Conservation (phyloP, 2,888 invertebrate species). For the Callyntrura sp. region DNA sequence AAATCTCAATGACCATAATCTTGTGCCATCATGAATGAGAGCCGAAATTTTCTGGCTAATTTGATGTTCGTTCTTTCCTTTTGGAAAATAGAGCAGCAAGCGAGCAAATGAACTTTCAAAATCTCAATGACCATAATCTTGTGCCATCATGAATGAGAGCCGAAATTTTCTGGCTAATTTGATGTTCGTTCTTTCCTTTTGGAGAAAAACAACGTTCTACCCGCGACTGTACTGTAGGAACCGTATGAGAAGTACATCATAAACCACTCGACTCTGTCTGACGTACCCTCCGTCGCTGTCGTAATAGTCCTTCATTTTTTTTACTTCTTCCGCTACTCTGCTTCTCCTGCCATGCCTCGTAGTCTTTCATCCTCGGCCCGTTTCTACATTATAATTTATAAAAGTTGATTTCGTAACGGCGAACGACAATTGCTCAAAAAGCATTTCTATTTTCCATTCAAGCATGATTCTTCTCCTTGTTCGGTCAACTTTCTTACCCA, state of each 20-base stretch:
- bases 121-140: conserved; percentile 57
- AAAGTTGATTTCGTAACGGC: conserved; percentile 54
- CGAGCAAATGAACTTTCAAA: conserved; percentile 57
- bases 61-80: conserved; percentile 46
- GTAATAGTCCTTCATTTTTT: conserved; percentile 31
- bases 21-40: conserved; percentile 39
- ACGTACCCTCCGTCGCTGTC: background rate
- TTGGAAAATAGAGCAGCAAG: background rate
- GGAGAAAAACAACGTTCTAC: background rate
- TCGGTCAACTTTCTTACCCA: conserved; percentile 60
- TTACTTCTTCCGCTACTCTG: conserved; percentile 21
- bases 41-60: conserved; percentile 66
- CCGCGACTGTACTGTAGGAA: background rate
- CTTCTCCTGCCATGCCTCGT: background rate
- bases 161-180: conserved; percentile 70
- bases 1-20: conserved; percentile 57
- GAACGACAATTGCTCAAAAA: conserved; percentile 31
- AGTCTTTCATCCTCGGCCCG: conserved; percentile 29
- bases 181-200: conserved; percentile 20
- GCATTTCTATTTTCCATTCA: conserved; percentile 16
- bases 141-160: conserved; percentile 35
- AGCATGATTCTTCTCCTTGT: conserved; percentile 9
- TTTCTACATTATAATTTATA: conserved; percentile 15
- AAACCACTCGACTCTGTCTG: conserved; percentile 24
- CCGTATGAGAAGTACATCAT: conserved; percentile 9